Base-by-base conservation (phyloP, 2,113 vertebrate genomes). In the Morone saxatilis region DNA sequence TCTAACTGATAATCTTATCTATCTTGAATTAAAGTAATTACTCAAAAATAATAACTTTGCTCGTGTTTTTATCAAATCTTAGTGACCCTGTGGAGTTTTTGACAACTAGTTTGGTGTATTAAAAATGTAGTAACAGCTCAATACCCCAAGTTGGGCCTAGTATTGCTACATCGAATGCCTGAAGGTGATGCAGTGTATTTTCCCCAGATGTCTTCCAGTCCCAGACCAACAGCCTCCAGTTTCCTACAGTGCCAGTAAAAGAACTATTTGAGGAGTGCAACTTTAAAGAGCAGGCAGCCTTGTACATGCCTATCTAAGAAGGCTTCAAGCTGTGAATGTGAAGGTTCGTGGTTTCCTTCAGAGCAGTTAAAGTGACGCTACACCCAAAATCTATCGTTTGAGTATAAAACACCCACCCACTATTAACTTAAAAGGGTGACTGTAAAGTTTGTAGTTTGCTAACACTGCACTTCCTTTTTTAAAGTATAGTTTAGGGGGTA, bases 161-260 rank as follows among this genome's bases (percentile, higher is more conserved):
- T 13, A 41, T 25, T 60, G 60, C 80, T 78, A 89, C 71, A 84
- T 20, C 17, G 61, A 70, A 71, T 41, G 65, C 38, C 54, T 71
- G 47, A 71, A 66, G 48, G 56, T 67, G 70, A 48, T 65, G 19
- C 59, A 47, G 40, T 11, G 43, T 47, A 77, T 76, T 82, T 57
- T 82, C 66, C 82, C 81, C 86, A 88, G 81, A 91, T 91, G 87
- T 86, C 71, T 88, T 54, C 72, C 77, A 78, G 76, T 9, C 53
- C 38, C 70, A 91, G 88, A 89, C 83, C 65, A 48, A 68, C 89
- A 86, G 80, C 89, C 85, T 92, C 88, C 86, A 73, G 86, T 81
- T 86, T 86, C 92, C 76, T 57, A 80, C 83, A 88, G 87, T 45
- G 86, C 84, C 81, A 85, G 86, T 93, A 92, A 91, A 92, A 89